Base-by-base conservation (phyloP, 2,113 vertebrate genomes). In the Uria aalge region DNA sequence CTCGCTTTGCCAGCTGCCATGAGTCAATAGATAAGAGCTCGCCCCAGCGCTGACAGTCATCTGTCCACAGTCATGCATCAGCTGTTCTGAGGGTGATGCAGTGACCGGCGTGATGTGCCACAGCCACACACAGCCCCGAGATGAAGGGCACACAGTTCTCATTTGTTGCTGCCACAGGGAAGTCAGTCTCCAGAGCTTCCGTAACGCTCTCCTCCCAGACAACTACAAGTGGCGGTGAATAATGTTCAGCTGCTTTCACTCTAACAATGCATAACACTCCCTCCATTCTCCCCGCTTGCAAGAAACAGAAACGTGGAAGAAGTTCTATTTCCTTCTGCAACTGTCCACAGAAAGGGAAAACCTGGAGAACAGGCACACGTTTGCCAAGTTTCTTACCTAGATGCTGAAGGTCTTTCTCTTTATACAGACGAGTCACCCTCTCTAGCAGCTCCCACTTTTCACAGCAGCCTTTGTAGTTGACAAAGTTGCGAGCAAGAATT, bases 371-470 rank as follows among this genome's bases (percentile, higher is more conserved):
- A 32, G 55, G 76, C 36, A 15, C 5, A 0, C 0, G 0, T 30
- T 50, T 53, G 76, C 41, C 0, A 2, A 4, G 32, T 26, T 21
- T n/a, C 97, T 98, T 48, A 99, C 99, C 98, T 34, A 98, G 95
- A 88, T 98, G 98, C 63, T 99, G 98, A 76, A 98, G 98, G 92
- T 98, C 98, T 67, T 98, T 98, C 88, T 99, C 99, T 53, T 98
- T 98, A 96, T 99, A 99, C 27, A 99, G 98, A 29, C 99, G 98
- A 5, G 97, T 98, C 50, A 99, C 99, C 41, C 99, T 90, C 97
- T 99, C 99, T 98, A 99, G 98, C 97, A 99, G 98, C 97, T 99
- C 99, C 99, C 99, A 99, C 94, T 99, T 99, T 92, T 99, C 99
- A 92, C 99, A 99, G 98, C 99, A 99, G 98, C 99, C 99, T 96